Evolutionary conservation across 1,140 invertebrate genomes (phyloP), one percentile per base, ranked within the genome.

Genomic region (Drosophila bipectinata): DNA sequence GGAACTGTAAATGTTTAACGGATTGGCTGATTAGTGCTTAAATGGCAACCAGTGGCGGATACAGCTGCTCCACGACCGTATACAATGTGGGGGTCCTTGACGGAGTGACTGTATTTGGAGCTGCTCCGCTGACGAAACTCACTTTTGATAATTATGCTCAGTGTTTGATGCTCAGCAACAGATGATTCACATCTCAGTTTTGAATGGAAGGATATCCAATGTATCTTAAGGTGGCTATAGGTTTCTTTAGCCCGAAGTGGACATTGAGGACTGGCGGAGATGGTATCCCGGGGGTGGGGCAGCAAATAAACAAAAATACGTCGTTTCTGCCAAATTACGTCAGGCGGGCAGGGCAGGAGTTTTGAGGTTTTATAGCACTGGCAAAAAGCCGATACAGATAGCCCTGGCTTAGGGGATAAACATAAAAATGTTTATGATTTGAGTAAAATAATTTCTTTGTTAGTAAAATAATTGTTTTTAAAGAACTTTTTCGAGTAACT

Each of bases 241-340:
- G n/a, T 71, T 55, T 39, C 14, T 34, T 54, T 15, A 51, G 8
- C 49, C 61, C 41, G 61, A 45, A 10, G 30, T 34, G 59, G 37
- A 52, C 58, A 73, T 56, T 15, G 30, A 14, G 44, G 18, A 24
- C 15, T 24, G 15, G n/a, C 15, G 21, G 34, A 24, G 54, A 51
- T 26, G 54, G 26, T 8, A 24, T 56, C 41, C 66, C 37, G 47
- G 24, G 60, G 39, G 10, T 12, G 60, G 39, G 47, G 60, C 53
- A 51, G 45, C 51, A 52, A 55, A 81, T 87, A 85, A 85, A 85
- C 82, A 85, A 85, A 80, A 76, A 64, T 58, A 44, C 34, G 66
- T 54, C 69, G 75, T 58, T 45, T 55, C 51, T 48, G 14, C 10
- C 5, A 49, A 87, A 78, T 85, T 81, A 85, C 78, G 78, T 85